A percentile compares a stretch with the other conserved stretches of the same genome.
Evolutionary conservation across 2,113 vertebrate species (phyloP).

Genomic region (Sceloporus undulatus): DNA sequence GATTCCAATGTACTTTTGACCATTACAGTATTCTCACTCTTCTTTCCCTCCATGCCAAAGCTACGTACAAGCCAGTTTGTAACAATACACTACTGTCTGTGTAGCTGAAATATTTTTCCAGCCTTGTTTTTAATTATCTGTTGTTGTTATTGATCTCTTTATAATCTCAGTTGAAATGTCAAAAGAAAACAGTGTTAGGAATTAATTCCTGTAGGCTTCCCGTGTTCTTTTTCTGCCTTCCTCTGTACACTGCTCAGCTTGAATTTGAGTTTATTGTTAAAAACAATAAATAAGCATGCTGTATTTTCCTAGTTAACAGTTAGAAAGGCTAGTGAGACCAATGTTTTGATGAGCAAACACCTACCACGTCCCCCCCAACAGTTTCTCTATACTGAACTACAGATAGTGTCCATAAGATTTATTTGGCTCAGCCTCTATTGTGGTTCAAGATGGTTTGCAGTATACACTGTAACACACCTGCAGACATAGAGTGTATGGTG

Average conservation of each 20-base stretch:
- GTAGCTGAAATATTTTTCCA: not conserved
- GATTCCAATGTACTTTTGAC: not conserved
- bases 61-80: not conserved
- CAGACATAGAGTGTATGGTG: not conserved
- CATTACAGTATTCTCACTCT: not conserved
- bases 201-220: not conserved
- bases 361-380: not conserved
- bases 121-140: not conserved
- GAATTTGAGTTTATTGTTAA: not conserved
- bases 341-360: not conserved
- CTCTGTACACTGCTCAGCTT: not conserved
- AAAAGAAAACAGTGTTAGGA: not conserved
- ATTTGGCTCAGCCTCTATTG: not conserved
- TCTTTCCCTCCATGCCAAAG: not conserved
- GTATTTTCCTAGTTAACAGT: not conserved
- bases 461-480: not conserved
- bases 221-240: not conserved
- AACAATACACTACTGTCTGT: not conserved
- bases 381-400: not conserved
- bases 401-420: not conserved
- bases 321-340: not conserved
- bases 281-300: not conserved
- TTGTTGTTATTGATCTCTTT: not conserved
- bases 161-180: not conserved
- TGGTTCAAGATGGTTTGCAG: too few species aligned